Evolutionary conservation across 2,888 invertebrate genomes (phyloP).

Genomic region (Ornithoptera priamus): DNA sequence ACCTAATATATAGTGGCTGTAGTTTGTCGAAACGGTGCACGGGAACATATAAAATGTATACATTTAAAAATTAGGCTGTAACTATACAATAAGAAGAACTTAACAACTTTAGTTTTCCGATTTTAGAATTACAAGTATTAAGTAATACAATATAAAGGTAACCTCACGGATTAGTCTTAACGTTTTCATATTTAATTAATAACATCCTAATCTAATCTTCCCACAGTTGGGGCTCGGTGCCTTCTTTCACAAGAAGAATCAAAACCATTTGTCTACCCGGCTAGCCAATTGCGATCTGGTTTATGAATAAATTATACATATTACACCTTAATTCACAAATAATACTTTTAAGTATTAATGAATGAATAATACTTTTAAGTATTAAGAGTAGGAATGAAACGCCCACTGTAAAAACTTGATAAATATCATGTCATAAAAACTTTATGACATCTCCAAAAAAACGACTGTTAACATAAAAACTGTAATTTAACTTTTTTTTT

Average conservation of each 20-base stretch:
- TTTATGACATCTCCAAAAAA: background rate
- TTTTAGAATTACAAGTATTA: no score
- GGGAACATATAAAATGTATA: background rate
- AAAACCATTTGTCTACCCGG: no score
- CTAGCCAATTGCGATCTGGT: no score
- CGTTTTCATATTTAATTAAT: no score
- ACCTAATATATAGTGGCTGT: conserved; percentile 1
- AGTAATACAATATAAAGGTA: no score
- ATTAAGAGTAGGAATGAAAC: background rate
- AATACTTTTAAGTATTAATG: background rate
- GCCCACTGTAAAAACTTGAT: no score
- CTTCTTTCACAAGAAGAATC: no score
- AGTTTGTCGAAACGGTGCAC: background rate
- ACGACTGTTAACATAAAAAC: background rate
- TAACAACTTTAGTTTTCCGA: no score
- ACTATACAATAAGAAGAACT: background rate
- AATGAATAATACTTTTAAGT: background rate
- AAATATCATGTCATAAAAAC: background rate
- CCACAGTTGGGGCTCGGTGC: no score
- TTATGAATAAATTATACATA: no score
- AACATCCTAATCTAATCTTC: no score
- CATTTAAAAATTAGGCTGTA: background rate
- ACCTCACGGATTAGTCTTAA: no score
- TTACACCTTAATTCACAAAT: background rate
- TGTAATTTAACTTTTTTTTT: background rate